Conservation (phyloP, 2,888 invertebrate species). For the Dichetophora obliterata region DNA sequence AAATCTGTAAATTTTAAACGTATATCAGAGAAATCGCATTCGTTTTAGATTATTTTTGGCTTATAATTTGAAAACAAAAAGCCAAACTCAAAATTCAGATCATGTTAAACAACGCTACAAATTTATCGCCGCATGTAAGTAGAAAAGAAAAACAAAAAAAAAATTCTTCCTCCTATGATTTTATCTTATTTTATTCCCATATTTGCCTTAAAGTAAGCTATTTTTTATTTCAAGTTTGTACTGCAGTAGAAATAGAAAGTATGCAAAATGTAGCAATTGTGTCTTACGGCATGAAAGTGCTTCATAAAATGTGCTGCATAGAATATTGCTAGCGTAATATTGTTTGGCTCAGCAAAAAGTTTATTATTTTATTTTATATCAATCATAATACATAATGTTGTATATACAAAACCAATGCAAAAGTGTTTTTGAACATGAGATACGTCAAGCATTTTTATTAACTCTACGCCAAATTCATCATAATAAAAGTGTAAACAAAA, state of each 20-base stretch:
- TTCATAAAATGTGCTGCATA: background rate
- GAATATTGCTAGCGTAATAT: too few relatives aligned
- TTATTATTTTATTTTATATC: slow-evolving; percentile 5
- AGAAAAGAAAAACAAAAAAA: slow-evolving; percentile 44
- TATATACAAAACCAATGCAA: background rate
- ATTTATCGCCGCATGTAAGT: slow-evolving; percentile 60
- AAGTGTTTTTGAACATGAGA: too few relatives aligned
- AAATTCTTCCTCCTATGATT: background rate
- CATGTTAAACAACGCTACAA: slow-evolving; percentile 61
- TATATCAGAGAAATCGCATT: slow-evolving; percentile 6
- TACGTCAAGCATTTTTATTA: too few relatives aligned
- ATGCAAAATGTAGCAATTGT: background rate
- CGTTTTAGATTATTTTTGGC: slow-evolving; percentile 17
- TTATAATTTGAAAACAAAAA: slow-evolving; percentile 1
- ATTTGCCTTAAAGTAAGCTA: too few relatives aligned
- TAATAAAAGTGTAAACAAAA: too few relatives aligned
- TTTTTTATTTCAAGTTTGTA: background rate
- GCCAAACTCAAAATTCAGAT: slow-evolving; percentile 53
- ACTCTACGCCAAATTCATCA: too few relatives aligned
- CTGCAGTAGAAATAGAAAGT: background rate
- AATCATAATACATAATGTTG: background rate
- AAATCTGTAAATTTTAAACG: slow-evolving; percentile 2
- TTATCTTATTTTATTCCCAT: background rate
- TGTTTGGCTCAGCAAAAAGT: background rate
- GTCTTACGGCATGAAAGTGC: background rate